These are phyloP conservation scores for Daktulosphaira vitifoliae DNA, from an alignment of 1,140 invertebrate species.

Conservation along the genomic window DNA sequence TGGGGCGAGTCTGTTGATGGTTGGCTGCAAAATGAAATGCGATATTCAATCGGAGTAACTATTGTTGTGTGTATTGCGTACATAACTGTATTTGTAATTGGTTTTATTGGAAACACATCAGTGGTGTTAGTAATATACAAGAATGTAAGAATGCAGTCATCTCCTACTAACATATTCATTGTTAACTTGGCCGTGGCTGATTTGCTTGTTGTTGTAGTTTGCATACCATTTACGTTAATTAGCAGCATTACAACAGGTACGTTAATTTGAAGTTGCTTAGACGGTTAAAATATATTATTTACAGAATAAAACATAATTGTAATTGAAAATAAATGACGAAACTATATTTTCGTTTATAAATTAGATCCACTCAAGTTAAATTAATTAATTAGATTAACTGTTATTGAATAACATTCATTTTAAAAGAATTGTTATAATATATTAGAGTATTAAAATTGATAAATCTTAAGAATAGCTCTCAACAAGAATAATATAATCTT, in stretches of 20 bases:
- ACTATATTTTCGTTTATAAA: too few relatives aligned
- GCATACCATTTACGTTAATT: constrained; percentile 57
- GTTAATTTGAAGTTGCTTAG: too few relatives aligned
- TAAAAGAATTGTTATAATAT: too few relatives aligned
- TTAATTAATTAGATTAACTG: too few relatives aligned
- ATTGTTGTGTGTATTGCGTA: constrained; percentile 75
- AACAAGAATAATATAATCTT: too few relatives aligned
- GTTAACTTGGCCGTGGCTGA: constrained; percentile 53
- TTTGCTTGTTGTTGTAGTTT: constrained; percentile 49
- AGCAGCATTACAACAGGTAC: constrained; percentile 88
- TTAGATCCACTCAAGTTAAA: too few relatives aligned
- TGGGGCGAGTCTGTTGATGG: background rate
- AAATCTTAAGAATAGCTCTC: too few relatives aligned
- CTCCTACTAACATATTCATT: constrained; percentile 54
- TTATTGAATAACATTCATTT: too few relatives aligned
- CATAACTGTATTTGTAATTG: constrained; percentile 71
- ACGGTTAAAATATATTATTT: too few relatives aligned
- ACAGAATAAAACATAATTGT: too few relatives aligned
- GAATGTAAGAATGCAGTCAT: constrained; percentile 66
- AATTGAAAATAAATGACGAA: too few relatives aligned
- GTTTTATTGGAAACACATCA: constrained; percentile 78
- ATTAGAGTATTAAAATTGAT: too few relatives aligned
- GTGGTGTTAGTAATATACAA: constrained; percentile 84
- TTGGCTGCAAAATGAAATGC: constrained; percentile 11
- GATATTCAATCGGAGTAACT: constrained; percentile 68